Evolutionary conservation across 2,113 vertebrate genomes (phyloP), one percentile per base, ranked within the genome.

Genomic region (Castor canadensis): DNA sequence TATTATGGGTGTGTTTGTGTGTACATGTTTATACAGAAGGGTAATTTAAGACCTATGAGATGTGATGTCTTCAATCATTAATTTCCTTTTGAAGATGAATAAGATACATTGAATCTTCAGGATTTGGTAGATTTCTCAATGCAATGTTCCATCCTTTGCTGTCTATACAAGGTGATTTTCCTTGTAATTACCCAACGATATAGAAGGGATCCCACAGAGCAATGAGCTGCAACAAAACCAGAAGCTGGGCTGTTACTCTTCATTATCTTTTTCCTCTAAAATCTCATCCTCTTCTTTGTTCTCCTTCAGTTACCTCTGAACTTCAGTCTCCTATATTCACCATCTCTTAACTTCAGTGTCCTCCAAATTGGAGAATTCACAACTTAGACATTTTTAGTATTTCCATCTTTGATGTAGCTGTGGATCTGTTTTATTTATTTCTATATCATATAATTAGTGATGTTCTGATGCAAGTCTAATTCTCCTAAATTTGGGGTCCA

Each of bases 281-380:
- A 56, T n/a, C 20, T 72, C 30, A 22, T 66, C 15, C 16, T 99
- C 98, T 98, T 99, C 99, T 98, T 99, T 99, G 98, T 98, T 99
- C 98, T 99, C 99, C 98, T 99, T 99, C 97, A 98, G 98, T 98
- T 99, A 98, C 98, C 99, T 99, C 98, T 99, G 99, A 97, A 99
- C 98, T 98, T 99, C 97, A 99, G 98, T 97, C 98, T 98, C 98
- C 99, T 99, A 96, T 98, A 99, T 84, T 99, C 99, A 96, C 99
- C 98, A 99, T 99, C 97, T 99, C 97, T 99, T 99, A 96, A 99
- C 98, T 98, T 99, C 98, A 56, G 97, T 96, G 38, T 99, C 98
- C 97, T 99, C 79, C 99, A 98, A 98, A 98, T 16, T 49, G 62
- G 98, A 98, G 99, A 99, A 98, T 98, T 98, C 98, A 99, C 90